Percentiles rank a stretch among this genome's conserved stretches.
Evolutionary conservation across 2,113 vertebrate species (phyloP).

Genomic region (Ophiodon elongatus): DNA sequence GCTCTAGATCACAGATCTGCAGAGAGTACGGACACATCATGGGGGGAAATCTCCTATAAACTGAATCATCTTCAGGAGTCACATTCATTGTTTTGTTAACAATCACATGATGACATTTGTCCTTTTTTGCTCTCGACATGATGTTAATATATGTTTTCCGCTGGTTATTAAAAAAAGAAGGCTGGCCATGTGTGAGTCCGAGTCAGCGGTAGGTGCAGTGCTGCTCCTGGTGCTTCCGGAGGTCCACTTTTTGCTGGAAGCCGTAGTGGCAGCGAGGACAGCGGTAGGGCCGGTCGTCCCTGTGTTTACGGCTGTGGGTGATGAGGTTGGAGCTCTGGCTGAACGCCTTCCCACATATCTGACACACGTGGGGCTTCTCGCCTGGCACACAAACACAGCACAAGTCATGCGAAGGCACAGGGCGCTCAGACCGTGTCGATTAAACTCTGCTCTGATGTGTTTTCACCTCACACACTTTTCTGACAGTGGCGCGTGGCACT

Average conservation of each 20-base stretch:
- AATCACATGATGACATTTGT: not conserved
- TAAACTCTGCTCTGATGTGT: not conserved
- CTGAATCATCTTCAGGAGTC: not conserved
- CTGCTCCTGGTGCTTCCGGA: slow-evolving; percentile 65
- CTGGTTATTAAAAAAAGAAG: not conserved
- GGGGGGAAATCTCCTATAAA: not conserved
- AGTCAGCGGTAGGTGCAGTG: slow-evolving; percentile 56
- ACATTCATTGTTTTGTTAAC: not conserved
- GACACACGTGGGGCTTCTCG: slow-evolving; percentile 85
- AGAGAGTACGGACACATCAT: not conserved
- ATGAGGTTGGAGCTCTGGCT: slow-evolving; percentile 87
- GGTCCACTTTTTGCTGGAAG: slow-evolving; percentile 68
- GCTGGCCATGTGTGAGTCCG: not conserved
- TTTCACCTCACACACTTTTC: not conserved
- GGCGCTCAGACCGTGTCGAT: not conserved
- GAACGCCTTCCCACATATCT: slow-evolving; percentile 84
- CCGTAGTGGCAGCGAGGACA: slow-evolving; percentile 66
- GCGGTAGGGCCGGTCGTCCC: slow-evolving; percentile 63
- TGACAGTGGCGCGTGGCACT: not conserved
- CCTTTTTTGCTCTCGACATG: not conserved
- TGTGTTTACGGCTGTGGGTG: slow-evolving; percentile 85
- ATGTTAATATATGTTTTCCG: not conserved
- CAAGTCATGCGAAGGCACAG: not conserved
- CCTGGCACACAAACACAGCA: slow-evolving; percentile 66
- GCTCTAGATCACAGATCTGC: not conserved